Evolutionary conservation across 2,888 invertebrate genomes (phyloP), one percentile per base, ranked within the genome.

Genomic region (Phalera bucephala): DNA sequence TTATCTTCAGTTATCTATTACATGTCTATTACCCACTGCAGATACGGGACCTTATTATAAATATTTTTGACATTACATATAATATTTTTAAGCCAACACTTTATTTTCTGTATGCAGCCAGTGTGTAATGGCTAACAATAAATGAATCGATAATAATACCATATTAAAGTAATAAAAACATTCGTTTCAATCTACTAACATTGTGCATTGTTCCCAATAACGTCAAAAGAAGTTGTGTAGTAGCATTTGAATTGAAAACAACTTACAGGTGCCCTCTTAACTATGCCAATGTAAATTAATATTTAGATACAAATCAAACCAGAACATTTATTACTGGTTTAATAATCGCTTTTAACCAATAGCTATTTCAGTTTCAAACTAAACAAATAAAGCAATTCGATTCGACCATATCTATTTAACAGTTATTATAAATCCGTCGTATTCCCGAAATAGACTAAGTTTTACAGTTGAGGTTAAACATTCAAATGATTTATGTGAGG

Each of bases 401-500:
- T n/a, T n/a, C n/a, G n/a, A 17, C 3, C 3, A 4, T 23, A 5
- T 11, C 23, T 23, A 23, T 11, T 21, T 2, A 21, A 21, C 11
- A 10, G 6, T 10, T 11, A 23, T 23, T 23, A 23, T 21, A 9
- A 21, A 23, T 11, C 11, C 1, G 23, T 11, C 11, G 23, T 23
- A 11, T 1, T 12, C 5, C n/a, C 0, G 15, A 28, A 28, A 15
- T 14, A 15, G 9, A 28, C 5, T 27, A 7, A 11, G 8, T n/a
- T 14, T 28, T 4, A n/a, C n/a, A n/a, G 9, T 21, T 8, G 11
- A 33, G 32, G 40, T 51, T 17, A 17, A 55, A 44, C 35, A 46
- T 40, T 53, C 28, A 40, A 38, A 36, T 60, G 47, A 58, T 58
- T 58, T 46, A 58, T 56, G 33, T 49, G 40, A 43, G 41, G 23